Evolutionary conservation across 2,888 invertebrate species (phyloP).

Genomic region (Hedychridium roseum): DNA sequence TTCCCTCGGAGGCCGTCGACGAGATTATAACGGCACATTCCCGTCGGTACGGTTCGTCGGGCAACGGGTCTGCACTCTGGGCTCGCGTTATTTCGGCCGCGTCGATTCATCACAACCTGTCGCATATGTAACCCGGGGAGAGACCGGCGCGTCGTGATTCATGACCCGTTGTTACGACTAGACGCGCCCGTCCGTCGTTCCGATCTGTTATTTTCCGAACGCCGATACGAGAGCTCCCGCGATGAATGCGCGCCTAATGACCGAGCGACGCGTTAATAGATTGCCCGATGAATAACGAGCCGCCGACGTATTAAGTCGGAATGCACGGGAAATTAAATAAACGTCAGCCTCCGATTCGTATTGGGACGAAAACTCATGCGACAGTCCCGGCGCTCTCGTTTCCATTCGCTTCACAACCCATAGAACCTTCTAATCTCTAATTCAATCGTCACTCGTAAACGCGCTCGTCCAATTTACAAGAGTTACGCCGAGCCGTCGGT

Average conservation of each 20-base stretch:
- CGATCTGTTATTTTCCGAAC: conserved; percentile 19
- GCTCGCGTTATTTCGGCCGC: conserved; percentile 22
- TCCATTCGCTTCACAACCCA: no score
- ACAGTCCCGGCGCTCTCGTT: no score
- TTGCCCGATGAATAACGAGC: conserved; percentile 1
- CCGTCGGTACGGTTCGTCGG: conserved; percentile 24
- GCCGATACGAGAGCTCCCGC: neutral
- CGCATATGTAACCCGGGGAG: conserved; percentile 14
- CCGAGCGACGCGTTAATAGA: neutral
- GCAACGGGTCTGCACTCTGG: conserved; percentile 11
- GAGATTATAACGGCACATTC: conserved; percentile 20
- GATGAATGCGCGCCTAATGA: conserved; percentile 4
- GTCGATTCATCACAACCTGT: conserved; percentile 36
- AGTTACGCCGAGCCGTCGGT: no score
- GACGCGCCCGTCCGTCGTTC: conserved; percentile 27
- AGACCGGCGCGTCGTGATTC: conserved; percentile 25
- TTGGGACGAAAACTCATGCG: no score
- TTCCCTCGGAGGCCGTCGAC: conserved; percentile 3
- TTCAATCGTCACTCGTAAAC: conserved; percentile 3
- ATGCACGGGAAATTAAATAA: no score
- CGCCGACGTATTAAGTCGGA: conserved; percentile 7
- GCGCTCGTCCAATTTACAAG: no score
- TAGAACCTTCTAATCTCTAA: no score
- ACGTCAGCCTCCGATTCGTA: no score
- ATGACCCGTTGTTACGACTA: no score